These are phyloP conservation scores for Zeuzera pyrina DNA, from an alignment of 2,888 invertebrate species.

Conservation along the genomic window DNA sequence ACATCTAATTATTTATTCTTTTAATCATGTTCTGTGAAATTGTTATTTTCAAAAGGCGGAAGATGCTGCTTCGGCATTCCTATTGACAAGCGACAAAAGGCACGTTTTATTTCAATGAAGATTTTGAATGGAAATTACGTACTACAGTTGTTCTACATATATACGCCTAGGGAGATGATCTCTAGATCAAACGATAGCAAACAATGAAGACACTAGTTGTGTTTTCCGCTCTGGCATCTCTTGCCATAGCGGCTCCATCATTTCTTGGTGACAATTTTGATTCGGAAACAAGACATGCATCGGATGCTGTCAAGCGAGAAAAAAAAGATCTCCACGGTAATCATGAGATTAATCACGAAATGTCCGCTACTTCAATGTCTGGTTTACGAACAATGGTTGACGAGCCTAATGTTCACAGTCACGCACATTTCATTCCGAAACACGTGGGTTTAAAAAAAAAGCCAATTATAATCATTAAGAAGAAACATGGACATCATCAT, in stretches of 20 bases:
- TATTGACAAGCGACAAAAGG: slow-evolving; percentile 19
- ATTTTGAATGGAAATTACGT: slow-evolving; percentile 14
- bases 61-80: too few relatives aligned
- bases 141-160: slow-evolving; percentile 53
- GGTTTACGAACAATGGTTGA: too few relatives aligned
- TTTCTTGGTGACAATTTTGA: slow-evolving; percentile 24
- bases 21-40: too few relatives aligned
- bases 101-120: slow-evolving; percentile 42
- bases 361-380: too few relatives aligned
- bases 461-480: slow-evolving; percentile 47
- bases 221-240: slow-evolving; percentile 39
- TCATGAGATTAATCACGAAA: too few relatives aligned
- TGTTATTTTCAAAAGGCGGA: too few relatives aligned
- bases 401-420: too few relatives aligned
- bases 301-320: slow-evolving; percentile 27
- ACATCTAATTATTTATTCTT: too few relatives aligned
- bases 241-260: slow-evolving; percentile 44
- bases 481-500: slow-evolving; percentile 42
- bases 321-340: too few relatives aligned
- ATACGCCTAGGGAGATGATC: slow-evolving; percentile 29
- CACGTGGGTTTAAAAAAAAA: too few relatives aligned
- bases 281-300: too few relatives aligned
- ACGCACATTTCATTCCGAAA: too few relatives aligned
- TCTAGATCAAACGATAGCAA: slow-evolving; percentile 37
- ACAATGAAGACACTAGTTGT: slow-evolving; percentile 57